Conservation (phyloP, 2,797 vertebrate species). For the Enteromius viviparus region DNA sequence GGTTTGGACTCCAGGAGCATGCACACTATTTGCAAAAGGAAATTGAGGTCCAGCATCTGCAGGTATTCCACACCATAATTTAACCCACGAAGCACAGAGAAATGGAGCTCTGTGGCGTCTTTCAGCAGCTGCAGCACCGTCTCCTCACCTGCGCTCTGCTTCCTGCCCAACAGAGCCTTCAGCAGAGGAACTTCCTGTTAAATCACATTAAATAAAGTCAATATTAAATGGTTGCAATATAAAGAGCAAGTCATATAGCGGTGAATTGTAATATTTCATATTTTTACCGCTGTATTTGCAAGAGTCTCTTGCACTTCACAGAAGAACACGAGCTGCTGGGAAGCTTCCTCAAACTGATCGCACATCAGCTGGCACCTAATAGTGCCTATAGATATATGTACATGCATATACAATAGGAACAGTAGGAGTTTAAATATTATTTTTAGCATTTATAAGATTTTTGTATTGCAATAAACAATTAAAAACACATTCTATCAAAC, state of each 20-base stretch:
- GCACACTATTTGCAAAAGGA: conserved; percentile 74
- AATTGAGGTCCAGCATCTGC: conserved; percentile 73
- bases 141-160: conserved; percentile 64
- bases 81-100: conserved; percentile 68
- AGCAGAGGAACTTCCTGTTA: conserved; percentile 74
- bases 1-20: conserved; percentile 72
- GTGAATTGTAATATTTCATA: neutral
- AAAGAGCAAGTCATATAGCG: neutral
- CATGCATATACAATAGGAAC: neutral
- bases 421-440: neutral
- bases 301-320: conserved; percentile 75
- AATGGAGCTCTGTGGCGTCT: conserved; percentile 72
- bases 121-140: conserved; percentile 64
- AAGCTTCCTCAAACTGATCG: conserved; percentile 73
- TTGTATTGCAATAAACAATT: neutral
- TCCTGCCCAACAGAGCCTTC: conserved; percentile 70
- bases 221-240: neutral
- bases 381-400: conserved; percentile 63
- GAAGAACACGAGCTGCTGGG: conserved; percentile 77
- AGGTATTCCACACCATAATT: conserved; percentile 75
- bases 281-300: conserved; percentile 71
- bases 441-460: no score
- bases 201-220: neutral
- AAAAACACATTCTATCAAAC: neutral
- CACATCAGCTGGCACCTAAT: conserved; percentile 76